These are phyloP conservation scores for Nothocercus nigrocapillus DNA, from an alignment of 2,113 vertebrate species.

Conservation along the genomic window DNA sequence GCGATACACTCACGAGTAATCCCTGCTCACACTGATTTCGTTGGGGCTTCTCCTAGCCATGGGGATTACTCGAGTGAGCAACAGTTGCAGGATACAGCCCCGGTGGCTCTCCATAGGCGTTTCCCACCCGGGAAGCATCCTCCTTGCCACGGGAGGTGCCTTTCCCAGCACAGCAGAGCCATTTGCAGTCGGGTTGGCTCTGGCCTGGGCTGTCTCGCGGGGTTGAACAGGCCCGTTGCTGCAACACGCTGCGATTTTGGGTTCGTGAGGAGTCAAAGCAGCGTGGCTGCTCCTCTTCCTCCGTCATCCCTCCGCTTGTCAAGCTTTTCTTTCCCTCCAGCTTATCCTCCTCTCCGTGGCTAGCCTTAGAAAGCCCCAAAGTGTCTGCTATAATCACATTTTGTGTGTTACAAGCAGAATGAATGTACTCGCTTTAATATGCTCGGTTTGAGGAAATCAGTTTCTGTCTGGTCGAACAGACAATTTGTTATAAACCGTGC, in stretches of 20 bases:
- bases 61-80: slow-evolving; percentile 38
- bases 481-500: slow-evolving; percentile 66
- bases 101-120: slow-evolving; percentile 28
- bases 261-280: slow-evolving; percentile 67
- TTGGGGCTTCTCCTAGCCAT: neutral
- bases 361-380: slow-evolving; percentile 69
- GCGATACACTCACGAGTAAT: slow-evolving; percentile 15
- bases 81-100: slow-evolving; percentile 36
- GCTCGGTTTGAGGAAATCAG: slow-evolving; percentile 63
- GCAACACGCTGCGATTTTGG: slow-evolving; percentile 54
- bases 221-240: slow-evolving; percentile 56
- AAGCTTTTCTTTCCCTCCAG: slow-evolving; percentile 63
- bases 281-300: slow-evolving; percentile 51
- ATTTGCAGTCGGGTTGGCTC: slow-evolving; percentile 29
- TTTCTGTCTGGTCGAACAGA: slow-evolving; percentile 66
- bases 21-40: slow-evolving; percentile 48
- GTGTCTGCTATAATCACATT: slow-evolving; percentile 74
- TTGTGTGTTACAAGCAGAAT: slow-evolving; percentile 68
- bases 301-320: slow-evolving; percentile 66
- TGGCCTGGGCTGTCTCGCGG: slow-evolving; percentile 19
- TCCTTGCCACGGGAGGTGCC: neutral
- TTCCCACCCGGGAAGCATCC: slow-evolving; percentile 22
- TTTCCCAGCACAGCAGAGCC: slow-evolving; percentile 65
- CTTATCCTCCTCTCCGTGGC: slow-evolving; percentile 54
- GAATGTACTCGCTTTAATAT: slow-evolving; percentile 70